A percentile compares a stretch with the other conserved stretches of the same genome.
Conservation (phyloP, 2,797 vertebrate genomes). For the Otolemur crassicaudatus region DNA sequence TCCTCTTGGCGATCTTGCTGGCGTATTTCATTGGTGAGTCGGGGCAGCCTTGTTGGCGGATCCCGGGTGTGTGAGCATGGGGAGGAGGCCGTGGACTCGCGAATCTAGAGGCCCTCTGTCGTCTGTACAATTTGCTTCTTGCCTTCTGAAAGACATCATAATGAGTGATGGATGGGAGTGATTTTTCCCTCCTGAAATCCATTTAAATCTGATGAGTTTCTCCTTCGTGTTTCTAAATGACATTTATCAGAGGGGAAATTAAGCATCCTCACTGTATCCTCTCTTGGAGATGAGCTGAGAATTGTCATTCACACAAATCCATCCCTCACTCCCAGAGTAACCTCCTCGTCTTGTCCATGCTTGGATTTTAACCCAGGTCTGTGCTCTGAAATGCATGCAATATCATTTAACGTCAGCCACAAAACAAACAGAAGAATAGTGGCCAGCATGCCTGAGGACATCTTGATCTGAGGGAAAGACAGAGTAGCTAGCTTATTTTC, state of each 20-base stretch:
- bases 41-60: background rate
- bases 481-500: background rate
- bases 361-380: constrained; percentile 18
- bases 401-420: background rate
- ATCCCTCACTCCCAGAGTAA: background rate
- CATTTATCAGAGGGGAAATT: constrained; percentile 58
- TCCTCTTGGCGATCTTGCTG: constrained; percentile 95
- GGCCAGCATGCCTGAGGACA: background rate
- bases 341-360: background rate
- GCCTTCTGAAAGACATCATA: background rate
- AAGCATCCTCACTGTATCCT: constrained; percentile 48
- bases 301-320: background rate
- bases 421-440: background rate
- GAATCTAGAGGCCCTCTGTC: background rate
- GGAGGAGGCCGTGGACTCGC: background rate
- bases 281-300: constrained; percentile 30
- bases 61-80: background rate
- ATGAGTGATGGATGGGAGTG: constrained; percentile 52
- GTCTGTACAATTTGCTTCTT: background rate
- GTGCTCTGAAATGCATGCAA: background rate
- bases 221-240: constrained; percentile 35
- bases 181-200: constrained; percentile 53
- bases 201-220: constrained; percentile 66
- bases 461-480: background rate
- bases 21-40: constrained; percentile 97